Evolutionary conservation across 2,113 vertebrate genomes (phyloP).

Genomic region (Heterotilapia buettikoferi): DNA sequence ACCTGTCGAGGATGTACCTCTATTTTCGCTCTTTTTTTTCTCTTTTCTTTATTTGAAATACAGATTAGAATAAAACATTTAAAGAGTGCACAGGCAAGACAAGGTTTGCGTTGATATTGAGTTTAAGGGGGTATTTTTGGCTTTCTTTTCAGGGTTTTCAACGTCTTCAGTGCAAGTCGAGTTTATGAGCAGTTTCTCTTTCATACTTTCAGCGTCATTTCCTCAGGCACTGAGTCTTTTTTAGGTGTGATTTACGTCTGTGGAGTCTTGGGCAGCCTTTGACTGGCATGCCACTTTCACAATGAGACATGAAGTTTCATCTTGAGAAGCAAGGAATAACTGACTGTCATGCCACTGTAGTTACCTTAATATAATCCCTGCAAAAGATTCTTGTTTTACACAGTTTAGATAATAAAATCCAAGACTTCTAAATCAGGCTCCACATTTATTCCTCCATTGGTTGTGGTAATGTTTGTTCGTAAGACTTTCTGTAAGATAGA

Average conservation of each 20-base stretch:
- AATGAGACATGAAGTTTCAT: neutral
- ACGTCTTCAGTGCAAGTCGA: neutral
- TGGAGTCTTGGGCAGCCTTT: neutral
- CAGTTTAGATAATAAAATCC: neutral
- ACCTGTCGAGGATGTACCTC: neutral
- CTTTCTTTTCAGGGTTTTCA: rapidly evolving
- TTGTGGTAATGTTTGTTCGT: neutral
- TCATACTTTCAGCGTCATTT: rapidly evolving
- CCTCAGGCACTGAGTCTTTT: no score
- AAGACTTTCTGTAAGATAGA: neutral
- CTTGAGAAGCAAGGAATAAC: neutral
- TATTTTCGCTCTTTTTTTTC: neutral
- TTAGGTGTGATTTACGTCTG: neutral
- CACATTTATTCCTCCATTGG: neutral
- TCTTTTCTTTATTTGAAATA: neutral
- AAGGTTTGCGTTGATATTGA: neutral
- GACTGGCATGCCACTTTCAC: neutral
- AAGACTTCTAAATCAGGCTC: neutral
- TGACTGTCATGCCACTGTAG: neutral
- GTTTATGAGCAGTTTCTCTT: neutral
- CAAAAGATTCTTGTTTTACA: neutral
- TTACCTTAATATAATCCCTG: neutral
- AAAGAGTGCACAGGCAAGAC: neutral
- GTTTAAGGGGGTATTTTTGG: neutral
- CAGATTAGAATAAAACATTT: neutral